phyloP scores from a whole-genome alignment of 2,888 invertebrate genomes.

The Rhagophthalmus giganteus region DNA sequence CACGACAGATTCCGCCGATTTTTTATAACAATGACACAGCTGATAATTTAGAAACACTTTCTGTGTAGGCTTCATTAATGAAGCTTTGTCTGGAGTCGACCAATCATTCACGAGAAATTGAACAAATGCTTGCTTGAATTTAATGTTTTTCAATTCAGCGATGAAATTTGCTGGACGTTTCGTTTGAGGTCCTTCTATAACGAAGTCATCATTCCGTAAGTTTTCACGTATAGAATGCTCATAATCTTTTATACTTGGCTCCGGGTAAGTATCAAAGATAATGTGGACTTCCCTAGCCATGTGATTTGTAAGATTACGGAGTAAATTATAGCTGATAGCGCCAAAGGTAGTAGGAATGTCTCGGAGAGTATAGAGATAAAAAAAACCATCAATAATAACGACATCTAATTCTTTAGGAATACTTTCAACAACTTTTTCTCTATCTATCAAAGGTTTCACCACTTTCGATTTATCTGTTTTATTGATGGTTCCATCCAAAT shows the following conservation, averaged over 20 bases:
- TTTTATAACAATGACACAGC: too few species aligned
- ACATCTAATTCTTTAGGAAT: neutral
- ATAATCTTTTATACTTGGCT: slow-evolving; percentile 1
- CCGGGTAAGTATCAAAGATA: neutral
- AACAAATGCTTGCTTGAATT: slow-evolving; percentile 4
- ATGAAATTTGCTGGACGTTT: slow-evolving; percentile 1
- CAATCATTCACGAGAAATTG: slow-evolving; percentile 1
- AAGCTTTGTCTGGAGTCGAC: slow-evolving; percentile 1
- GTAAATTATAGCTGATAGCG: neutral
- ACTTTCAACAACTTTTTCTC: neutral
- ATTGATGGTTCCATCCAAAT: neutral
- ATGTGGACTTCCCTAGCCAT: neutral
- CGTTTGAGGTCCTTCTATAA: slow-evolving; percentile 3
- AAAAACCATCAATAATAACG: neutral
- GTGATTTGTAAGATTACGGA: neutral
- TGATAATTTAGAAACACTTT: slow-evolving; percentile 2
- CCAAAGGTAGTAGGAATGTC: slow-evolving; percentile 1
- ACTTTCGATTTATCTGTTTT: slow-evolving; percentile 1
- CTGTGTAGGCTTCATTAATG: slow-evolving; percentile 1
- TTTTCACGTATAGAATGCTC: neutral
- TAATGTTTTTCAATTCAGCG: slow-evolving; percentile 1
- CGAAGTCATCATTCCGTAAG: neutral
- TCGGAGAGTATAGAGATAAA: neutral
- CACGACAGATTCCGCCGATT: too few species aligned
- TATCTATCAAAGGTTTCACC: neutral